Base-by-base conservation (phyloP, 2,888 invertebrate genomes). In the Lagria hirta region DNA sequence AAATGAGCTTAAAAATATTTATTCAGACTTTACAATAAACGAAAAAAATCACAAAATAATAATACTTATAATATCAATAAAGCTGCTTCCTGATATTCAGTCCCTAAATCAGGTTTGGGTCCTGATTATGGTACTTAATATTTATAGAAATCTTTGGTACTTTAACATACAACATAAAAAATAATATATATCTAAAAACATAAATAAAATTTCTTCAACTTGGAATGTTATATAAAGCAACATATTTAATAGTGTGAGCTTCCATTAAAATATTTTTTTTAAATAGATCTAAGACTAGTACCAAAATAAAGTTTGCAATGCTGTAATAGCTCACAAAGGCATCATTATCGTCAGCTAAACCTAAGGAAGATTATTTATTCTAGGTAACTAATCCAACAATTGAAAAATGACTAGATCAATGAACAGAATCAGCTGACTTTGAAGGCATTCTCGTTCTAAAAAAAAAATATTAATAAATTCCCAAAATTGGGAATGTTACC, bases 351-450 rank as follows among this genome's bases (percentile, higher is more conserved):
- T n/a, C n/a, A n/a, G n/a, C n/a, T n/a, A n/a, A 12, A 28, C 28
- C 32, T 20, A 33, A 33, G 22, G 33, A 33, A 33, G 33, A n/a
- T 21, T 23, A n/a, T 16, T 23, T 21, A 23, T 33, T 33, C n/a
- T n/a, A n/a, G n/a, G n/a, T 12, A 32, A 16, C 32, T 32, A 34
- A 21, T 34, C n/a, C n/a, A n/a, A n/a, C n/a, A n/a, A 16, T 11
- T 12, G 22, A 34, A 12, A 11, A 27, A 10, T 27, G 36, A 34
- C 36, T 36, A 37, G 20, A 38, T 38, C 38, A 38, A 38, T 38
- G 38, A 23, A 38, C 38, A 10, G 38, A 30, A 21, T 38, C 38
- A 4, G 21, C 13, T 20, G 38, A 11, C 30, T 30, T 38, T n/a
- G n/a, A n/a, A n/a, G n/a, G n/a, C n/a, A n/a, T n/a, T n/a, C n/a